Evolutionary conservation across 2,888 invertebrate genomes (phyloP).

Genomic region (Dusona sp.): DNA sequence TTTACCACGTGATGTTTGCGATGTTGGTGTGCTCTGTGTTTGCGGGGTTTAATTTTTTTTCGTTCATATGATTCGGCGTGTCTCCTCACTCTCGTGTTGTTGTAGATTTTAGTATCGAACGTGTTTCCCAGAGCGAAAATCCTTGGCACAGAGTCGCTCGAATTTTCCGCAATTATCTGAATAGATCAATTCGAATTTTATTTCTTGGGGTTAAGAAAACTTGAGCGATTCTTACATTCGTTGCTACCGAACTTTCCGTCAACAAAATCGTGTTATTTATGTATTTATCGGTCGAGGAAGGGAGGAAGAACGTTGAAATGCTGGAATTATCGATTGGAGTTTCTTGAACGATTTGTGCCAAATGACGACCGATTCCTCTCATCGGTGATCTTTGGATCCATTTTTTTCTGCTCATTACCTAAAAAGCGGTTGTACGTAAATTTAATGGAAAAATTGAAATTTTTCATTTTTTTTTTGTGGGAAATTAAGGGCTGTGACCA

Average conservation of each 20-base stretch:
- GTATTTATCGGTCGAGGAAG: slow-evolving; percentile 22
- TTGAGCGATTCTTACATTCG: not conserved
- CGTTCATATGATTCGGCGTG: slow-evolving; percentile 25
- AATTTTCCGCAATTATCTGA: not conserved
- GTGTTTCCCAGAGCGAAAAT: not conserved
- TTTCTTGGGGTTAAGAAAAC: not conserved
- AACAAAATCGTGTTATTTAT: slow-evolving; percentile 21
- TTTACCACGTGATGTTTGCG: slow-evolving; percentile 37
- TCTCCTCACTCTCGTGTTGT: slow-evolving; percentile 58
- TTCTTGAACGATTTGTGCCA: slow-evolving; percentile 37
- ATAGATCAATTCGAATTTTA: not conserved
- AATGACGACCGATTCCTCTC: slow-evolving; percentile 47
- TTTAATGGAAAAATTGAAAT: not conserved
- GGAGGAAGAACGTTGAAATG: slow-evolving; percentile 16
- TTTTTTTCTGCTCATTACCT: slow-evolving; percentile 29
- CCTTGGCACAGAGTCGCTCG: not conserved
- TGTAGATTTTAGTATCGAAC: not conserved
- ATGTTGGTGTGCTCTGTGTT: slow-evolving; percentile 18
- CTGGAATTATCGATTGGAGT: slow-evolving; percentile 11
- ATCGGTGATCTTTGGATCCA: slow-evolving; percentile 13
- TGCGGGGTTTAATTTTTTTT: slow-evolving; percentile 7
- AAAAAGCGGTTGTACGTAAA: not conserved
- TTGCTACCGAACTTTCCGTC: not conserved
- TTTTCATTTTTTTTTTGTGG: not conserved
- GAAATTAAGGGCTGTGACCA: too few relatives aligned